Percentiles rank a stretch among this genome's conserved stretches.
These are phyloP conservation scores for Smithornis capensis DNA, from an alignment of 2,113 vertebrate genomes.

Conservation along the genomic window DNA sequence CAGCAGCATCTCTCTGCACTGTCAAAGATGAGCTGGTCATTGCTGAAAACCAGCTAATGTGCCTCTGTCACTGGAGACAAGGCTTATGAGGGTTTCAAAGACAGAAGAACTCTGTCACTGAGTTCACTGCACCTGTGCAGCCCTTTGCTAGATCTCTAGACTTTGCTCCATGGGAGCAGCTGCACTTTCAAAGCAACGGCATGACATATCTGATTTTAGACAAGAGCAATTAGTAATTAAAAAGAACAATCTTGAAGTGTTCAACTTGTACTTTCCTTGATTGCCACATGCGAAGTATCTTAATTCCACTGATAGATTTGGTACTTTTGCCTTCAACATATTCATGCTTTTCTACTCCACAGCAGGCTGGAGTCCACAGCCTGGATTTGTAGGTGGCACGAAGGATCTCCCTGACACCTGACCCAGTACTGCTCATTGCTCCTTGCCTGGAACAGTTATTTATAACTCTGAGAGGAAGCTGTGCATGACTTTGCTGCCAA, in stretches of 20 bases:
- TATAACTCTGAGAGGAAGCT: not conserved
- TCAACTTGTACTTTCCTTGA: conserved; percentile 45
- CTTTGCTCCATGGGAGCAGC: not conserved
- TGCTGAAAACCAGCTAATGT: not conserved
- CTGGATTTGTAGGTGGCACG: not conserved
- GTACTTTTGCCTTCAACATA: conserved; percentile 4
- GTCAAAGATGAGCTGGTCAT: not conserved
- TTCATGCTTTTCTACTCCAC: not conserved
- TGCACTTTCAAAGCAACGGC: not conserved
- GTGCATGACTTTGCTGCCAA: not conserved
- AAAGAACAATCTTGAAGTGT: conserved; percentile 55
- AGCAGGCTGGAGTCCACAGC: not conserved
- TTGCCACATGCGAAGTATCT: conserved; percentile 56
- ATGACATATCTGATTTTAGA: conserved; percentile 33
- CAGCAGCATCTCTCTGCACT: not conserved
- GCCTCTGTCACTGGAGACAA: not conserved
- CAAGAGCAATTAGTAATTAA: conserved; percentile 65
- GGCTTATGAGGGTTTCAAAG: not conserved
- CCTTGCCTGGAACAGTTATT: not conserved
- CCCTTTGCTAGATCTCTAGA: not conserved
- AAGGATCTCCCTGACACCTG: not conserved
- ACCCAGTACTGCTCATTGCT: not conserved
- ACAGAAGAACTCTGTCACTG: not conserved
- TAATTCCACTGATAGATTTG: conserved; percentile 16
- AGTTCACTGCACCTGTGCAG: not conserved